A percentile compares a stretch with the other conserved stretches of the same genome.
Conservation (phyloP, 2,113 vertebrate species). For the Nyctereutes procyonoides region DNA sequence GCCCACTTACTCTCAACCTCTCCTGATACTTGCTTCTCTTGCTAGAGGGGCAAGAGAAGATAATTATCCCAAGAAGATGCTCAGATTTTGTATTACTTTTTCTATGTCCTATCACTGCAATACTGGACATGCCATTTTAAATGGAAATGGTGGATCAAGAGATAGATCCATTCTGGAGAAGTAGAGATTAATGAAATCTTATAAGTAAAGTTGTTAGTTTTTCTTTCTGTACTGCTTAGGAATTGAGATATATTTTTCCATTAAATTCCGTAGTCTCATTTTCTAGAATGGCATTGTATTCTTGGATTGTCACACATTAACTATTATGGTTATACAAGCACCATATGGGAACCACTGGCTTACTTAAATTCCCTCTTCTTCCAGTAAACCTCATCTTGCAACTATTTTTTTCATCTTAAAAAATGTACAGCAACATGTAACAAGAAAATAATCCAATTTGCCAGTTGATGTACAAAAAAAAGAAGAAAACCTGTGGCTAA, state of each 20-base stretch:
- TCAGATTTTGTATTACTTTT: not conserved
- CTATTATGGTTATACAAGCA: not conserved
- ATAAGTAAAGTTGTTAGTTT: not conserved
- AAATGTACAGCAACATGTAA: not conserved
- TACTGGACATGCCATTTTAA: not conserved
- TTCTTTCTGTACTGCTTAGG: not conserved
- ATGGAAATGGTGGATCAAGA: slow-evolving; percentile 44
- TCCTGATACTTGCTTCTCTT: not conserved
- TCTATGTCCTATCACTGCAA: not conserved
- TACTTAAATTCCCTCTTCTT: slow-evolving; percentile 9
- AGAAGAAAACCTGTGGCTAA: not conserved
- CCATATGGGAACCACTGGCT: not conserved
- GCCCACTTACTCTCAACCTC: not conserved
- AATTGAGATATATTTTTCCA: slow-evolving; percentile 31
- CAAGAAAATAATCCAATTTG: not conserved
- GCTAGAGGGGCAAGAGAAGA: not conserved
- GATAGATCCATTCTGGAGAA: not conserved
- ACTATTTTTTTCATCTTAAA: slow-evolving; percentile 1
- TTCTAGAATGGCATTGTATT: not conserved
- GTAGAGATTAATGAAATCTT: slow-evolving; percentile 23
- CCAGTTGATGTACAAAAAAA: not conserved
- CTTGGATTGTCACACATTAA: not conserved
- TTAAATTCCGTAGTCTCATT: not conserved
- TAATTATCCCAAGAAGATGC: not conserved
- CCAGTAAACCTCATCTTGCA: not conserved